Conservation (phyloP, 2,888 invertebrate species). For the Chrysotoxum bicinctum region DNA sequence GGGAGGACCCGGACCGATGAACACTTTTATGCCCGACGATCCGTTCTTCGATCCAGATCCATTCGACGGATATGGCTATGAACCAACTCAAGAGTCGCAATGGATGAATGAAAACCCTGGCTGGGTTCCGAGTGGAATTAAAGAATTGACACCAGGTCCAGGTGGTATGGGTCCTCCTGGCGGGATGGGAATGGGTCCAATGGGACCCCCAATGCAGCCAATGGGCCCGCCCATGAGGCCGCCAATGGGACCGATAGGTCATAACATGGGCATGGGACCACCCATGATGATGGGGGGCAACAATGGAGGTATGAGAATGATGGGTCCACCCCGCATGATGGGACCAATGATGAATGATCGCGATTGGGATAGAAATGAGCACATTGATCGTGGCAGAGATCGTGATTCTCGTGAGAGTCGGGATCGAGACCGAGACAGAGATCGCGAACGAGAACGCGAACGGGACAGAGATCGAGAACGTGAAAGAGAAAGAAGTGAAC, state of each 20-base stretch:
- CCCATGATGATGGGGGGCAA: conserved; percentile 76
- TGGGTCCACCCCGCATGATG: conserved; percentile 65
- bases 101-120: conserved; percentile 85
- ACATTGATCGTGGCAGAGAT: conserved; percentile 73
- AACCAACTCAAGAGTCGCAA: conserved; percentile 88
- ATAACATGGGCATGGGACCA: conserved; percentile 76
- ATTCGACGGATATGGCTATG: conserved; percentile 84
- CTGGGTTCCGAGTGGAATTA: conserved; percentile 87
- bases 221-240: conserved; percentile 76
- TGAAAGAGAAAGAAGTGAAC: conserved; percentile 78
- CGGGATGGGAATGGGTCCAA: conserved; percentile 76
- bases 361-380: conserved; percentile 79
- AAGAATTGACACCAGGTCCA: conserved; percentile 87
- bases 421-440: conserved; percentile 78
- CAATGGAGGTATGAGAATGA: conserved; percentile 65
- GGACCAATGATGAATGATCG: conserved; percentile 76
- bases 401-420: conserved; percentile 74
- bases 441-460: conserved; percentile 77
- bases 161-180: conserved; percentile 77
- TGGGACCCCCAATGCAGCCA: conserved; percentile 79
- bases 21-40: conserved; percentile 81
- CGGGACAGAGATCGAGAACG: conserved; percentile 79
- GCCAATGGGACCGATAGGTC: conserved; percentile 79
- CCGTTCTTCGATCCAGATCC: conserved; percentile 81
- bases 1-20: conserved; percentile 82